A percentile compares a stretch with the other conserved stretches of the same genome.
Conservation (phyloP, 2,797 vertebrate genomes). For the Gallinago solitaria region DNA sequence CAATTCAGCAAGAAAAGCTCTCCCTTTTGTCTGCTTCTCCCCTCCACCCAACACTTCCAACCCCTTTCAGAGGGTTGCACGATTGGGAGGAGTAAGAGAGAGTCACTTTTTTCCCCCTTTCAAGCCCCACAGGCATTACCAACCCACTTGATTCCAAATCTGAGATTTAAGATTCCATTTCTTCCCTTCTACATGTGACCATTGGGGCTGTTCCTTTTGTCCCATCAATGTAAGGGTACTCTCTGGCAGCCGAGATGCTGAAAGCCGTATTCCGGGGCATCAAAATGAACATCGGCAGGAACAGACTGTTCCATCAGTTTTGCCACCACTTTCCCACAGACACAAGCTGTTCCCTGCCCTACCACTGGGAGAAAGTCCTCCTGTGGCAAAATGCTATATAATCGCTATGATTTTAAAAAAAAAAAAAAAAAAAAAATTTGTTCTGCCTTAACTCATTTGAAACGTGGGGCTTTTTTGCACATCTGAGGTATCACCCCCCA, state of each 20-base stretch:
- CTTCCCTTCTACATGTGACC: neutral
- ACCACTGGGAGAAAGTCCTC: constrained; percentile 20
- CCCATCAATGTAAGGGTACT: neutral
- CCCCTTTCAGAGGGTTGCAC: neutral
- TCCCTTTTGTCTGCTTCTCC: neutral
- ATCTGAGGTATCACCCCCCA: neutral
- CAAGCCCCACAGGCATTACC: neutral
- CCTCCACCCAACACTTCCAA: neutral
- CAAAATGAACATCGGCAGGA: constrained; percentile 6
- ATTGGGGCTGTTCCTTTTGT: neutral
- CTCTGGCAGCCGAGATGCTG: neutral
- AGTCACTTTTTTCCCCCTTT: neutral
- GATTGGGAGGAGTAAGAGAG: neutral
- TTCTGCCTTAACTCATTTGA: neutral
- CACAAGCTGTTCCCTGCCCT: constrained; percentile 34
- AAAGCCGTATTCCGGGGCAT: neutral
- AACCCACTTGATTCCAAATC: neutral
- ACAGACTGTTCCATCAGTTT: constrained; percentile 54
- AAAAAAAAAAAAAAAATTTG: neutral
- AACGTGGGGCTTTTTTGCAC: neutral
- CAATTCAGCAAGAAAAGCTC: neutral
- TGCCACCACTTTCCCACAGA: constrained; percentile 14
- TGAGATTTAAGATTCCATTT: constrained; percentile 6
- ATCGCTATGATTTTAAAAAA: neutral
- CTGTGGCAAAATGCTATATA: constrained; percentile 32